Base-by-base conservation (phyloP, 2,113 vertebrate genomes). In the Pelobates fuscus region DNA sequence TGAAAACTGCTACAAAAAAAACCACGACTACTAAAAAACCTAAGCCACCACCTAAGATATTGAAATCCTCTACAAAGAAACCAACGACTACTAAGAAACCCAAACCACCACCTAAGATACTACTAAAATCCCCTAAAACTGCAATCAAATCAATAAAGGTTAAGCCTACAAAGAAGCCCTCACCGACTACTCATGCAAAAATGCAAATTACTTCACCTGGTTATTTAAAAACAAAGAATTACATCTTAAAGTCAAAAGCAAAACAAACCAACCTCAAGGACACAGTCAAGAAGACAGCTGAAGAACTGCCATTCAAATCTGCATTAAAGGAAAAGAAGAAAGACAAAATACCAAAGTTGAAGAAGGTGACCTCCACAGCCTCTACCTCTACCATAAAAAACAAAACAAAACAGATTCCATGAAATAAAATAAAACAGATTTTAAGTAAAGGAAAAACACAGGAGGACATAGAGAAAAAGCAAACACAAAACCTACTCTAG, bases 281-380 rank as follows among this genome's bases (percentile, higher is more conserved):
- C 23, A 18, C 2, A 0, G 20, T 12, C 8, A 21, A 5, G 49
- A 46, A 49, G n/a, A 29, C 25, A 18, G 12, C 10, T 26, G 15
- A 59, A 59, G 32, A 25, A 25, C 12, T 49, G 5, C 17, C 1
- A 12, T 23, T 24, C 8, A 59, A 70, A 12, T 29, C 26, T 37
- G 32, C 18, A 46, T 29, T 5, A 71, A 62, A 23, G 6, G 21
- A 30, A 25, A 55, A 23, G 12, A 59, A 60, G 12, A 71, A 71
- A 14, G 61, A 58, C 24, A 30, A 26, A 15, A 54, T 25, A 54
- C 26, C 66, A 57, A 58, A 2, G 15, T 49, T 49, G 5, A 15
- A 4, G 2, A 37, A 37, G 32, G 32, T 10, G 10, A 6, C 32
- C 32, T n/a, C 32, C 32, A 5, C 32, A 37, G 32, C 32, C 32